These are phyloP conservation scores for Macrochelys suwanniensis DNA, from an alignment of 2,797 vertebrate species.

Conservation along the genomic window DNA sequence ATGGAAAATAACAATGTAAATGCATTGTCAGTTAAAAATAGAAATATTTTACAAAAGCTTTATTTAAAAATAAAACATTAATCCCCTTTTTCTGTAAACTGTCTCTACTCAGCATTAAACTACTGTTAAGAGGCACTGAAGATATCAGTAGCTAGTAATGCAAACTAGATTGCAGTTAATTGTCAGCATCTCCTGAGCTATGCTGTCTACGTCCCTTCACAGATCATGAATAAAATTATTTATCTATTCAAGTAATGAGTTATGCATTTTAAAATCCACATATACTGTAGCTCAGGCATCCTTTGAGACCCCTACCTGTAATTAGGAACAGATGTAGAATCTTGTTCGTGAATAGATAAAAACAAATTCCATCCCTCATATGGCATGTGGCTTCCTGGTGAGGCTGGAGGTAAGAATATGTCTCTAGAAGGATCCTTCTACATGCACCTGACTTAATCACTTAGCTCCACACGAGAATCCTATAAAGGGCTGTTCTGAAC, in stretches of 20 bases:
- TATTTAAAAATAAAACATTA: not conserved
- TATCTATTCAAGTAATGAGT: constrained; percentile 71
- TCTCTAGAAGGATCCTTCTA: not conserved
- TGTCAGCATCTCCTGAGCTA: constrained; percentile 73
- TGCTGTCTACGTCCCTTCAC: constrained; percentile 15
- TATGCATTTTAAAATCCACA: constrained; percentile 71
- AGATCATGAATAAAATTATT: constrained; percentile 76
- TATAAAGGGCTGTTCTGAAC: not conserved
- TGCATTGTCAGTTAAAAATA: not conserved
- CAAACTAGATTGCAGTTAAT: constrained; percentile 64
- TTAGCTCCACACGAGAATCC: not conserved
- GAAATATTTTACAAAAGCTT: constrained; percentile 6
- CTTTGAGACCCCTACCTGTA: constrained; percentile 72
- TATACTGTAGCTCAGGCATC: constrained; percentile 54
- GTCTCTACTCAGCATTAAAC: constrained; percentile 31
- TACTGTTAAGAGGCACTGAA: constrained; percentile 23
- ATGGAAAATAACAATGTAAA: not conserved
- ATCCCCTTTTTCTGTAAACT: not conserved
- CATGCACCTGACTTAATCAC: not conserved
- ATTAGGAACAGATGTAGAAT: constrained; percentile 76
- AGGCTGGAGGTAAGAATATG: not conserved
- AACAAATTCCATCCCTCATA: constrained; percentile 63
- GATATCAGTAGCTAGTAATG: constrained; percentile 59
- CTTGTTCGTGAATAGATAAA: constrained; percentile 73
- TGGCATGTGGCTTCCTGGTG: not conserved